Base-by-base conservation (phyloP, 2,113 vertebrate genomes). In the Trochalopteron elliotii region DNA sequence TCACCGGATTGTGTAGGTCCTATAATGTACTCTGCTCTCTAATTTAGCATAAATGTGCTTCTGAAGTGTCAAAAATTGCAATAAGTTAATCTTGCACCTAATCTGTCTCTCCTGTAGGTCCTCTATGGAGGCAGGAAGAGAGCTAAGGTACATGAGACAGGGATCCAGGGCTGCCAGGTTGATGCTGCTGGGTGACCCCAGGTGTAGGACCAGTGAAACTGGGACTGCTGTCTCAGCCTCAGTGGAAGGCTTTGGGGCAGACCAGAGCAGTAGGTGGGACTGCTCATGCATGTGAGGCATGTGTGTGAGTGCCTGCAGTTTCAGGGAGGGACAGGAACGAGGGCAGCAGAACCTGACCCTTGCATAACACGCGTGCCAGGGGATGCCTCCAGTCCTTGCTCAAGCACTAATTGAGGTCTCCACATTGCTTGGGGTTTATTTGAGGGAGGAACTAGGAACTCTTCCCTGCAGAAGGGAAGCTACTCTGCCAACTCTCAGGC, bases 341-440 rank as follows among this genome's bases (percentile, higher is more conserved):
- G 91, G 95, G 94, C 80, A 81, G 96, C 91, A 95, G 91, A 96
- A 96, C 95, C 94, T 92, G 93, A 91, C 76, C 86, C 68, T 96
- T 97, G 95, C 96, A 78, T 93, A 95, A 97, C 68, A 45, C 0
- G 5, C 1, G 0, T 53, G 78, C 92, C 28, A 40, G 84, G 82
- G 94, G 96, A 96, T 93, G 91, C 91, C 94, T 93, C 2, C 0
- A 87, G 91, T 68, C 91, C 94, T 94, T 94, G 89, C 93, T 75
- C 56, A 84, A 87, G 91, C 76, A 25, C 24, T 97, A 96, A 96
- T 84, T 97, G 95, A 97, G 86, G 86, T 70, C 76, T 87, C 55
- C 0, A 0, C 76, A 93, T 55, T 39, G 71, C 59, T 42, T 12
- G 39, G 72, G 59, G 39, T 84, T 95, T 88, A 52, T 79, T 63